A percentile compares a stretch with the other conserved stretches of the same genome.
Conservation (phyloP, 2,888 invertebrate species). For the Ctena decussata region DNA sequence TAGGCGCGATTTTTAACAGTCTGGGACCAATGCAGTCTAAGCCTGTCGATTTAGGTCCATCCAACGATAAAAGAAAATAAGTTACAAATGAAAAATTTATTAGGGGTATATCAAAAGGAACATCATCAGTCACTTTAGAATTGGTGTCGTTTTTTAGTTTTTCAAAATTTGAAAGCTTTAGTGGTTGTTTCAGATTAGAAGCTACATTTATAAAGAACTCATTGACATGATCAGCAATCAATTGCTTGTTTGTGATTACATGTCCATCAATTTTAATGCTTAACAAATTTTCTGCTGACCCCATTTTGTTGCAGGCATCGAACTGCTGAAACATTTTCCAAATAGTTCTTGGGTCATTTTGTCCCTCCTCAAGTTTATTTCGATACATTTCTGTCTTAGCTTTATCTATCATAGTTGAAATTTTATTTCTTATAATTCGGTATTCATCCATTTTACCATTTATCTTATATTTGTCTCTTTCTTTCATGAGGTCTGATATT, state of each 20-base stretch:
- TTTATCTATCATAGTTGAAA: not conserved
- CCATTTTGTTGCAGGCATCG: not conserved
- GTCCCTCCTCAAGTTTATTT: not conserved
- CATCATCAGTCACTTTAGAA: not conserved
- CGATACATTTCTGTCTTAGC: not conserved
- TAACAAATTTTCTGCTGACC: not conserved
- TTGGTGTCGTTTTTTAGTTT: not conserved
- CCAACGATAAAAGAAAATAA: not conserved
- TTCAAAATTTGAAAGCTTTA: not conserved
- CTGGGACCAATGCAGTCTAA: not conserved
- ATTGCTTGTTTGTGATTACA: not conserved
- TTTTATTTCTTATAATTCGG: not conserved
- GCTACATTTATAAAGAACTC: slow-evolving; percentile 1
- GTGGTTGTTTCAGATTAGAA: not conserved
- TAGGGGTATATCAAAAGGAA: not conserved
- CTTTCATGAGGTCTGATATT: not conserved
- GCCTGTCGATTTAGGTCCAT: not conserved
- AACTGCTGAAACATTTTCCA: not conserved
- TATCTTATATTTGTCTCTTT: slow-evolving; percentile 4
- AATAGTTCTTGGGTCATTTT: not conserved
- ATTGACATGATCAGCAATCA: too few species aligned
- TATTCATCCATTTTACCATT: not conserved
- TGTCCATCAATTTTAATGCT: not conserved
- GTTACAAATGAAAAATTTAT: not conserved
- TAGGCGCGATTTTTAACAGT: not conserved